phyloP scores from a whole-genome alignment of 1,140 invertebrate species.

The Grapholita molesta region DNA sequence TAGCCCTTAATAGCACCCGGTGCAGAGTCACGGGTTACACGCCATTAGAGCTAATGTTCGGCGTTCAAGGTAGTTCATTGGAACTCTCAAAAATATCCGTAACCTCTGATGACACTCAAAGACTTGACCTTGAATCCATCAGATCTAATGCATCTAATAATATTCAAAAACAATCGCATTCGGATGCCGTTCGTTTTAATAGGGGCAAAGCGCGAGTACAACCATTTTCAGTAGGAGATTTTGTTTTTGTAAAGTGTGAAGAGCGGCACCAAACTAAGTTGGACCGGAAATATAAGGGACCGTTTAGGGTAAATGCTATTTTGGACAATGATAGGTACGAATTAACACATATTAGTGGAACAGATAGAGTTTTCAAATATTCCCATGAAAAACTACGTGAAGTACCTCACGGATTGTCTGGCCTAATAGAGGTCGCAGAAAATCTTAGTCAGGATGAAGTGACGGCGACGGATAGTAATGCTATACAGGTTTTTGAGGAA shows the following conservation, averaged over 20 bases:
- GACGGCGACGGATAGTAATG: background rate
- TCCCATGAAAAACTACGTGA: conserved; percentile 16
- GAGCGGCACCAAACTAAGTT: conserved; percentile 20
- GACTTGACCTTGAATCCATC: background rate
- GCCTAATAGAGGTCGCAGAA: background rate
- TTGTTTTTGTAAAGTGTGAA: conserved; percentile 16
- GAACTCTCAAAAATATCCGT: conserved; percentile 5
- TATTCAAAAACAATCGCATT: background rate
- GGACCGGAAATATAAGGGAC: conserved; percentile 16
- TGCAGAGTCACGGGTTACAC: conserved; percentile 16
- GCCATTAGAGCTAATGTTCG: conserved; percentile 15
- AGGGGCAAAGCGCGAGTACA: conserved; percentile 5
- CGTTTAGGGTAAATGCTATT: conserved; percentile 4
- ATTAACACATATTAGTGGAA: conserved; percentile 5
- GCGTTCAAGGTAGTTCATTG: background rate
- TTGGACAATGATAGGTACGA: conserved; percentile 20
- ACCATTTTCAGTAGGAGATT: conserved; percentile 14
- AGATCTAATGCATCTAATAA: background rate
- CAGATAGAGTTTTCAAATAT: conserved; percentile 17
- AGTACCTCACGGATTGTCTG: background rate
- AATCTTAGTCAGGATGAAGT: conserved; percentile 18
- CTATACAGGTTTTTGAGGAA: background rate
- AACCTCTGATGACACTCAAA: background rate
- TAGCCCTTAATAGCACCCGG: conserved; percentile 7
- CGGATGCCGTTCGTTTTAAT: conserved; percentile 17